phyloP scores from a whole-genome alignment of 2,113 vertebrate genomes.

The Arothron firmamentum region DNA sequence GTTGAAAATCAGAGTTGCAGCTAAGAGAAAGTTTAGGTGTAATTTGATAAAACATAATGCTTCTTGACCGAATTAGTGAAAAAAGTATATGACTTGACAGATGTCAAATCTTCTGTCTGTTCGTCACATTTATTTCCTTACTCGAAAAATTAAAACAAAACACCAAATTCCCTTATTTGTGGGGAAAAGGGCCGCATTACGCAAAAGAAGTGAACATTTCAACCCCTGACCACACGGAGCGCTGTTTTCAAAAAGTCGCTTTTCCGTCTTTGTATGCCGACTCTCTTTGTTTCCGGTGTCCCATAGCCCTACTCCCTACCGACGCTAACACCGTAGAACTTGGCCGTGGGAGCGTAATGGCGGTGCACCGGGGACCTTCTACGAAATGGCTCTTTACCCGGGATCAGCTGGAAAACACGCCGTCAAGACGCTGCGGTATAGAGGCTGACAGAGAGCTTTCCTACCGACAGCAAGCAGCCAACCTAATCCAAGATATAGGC shows the following conservation, averaged over 20 bases:
- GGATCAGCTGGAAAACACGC: constrained; percentile 91
- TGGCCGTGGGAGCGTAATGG: constrained; percentile 72
- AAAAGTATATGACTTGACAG: too few species aligned
- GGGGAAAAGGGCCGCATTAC: not conserved
- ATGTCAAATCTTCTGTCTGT: too few species aligned
- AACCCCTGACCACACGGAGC: constrained; percentile 7
- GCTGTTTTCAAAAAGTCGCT: constrained; percentile 1
- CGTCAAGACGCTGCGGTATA: constrained; percentile 89
- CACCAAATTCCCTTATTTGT: not conserved
- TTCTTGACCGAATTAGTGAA: too few species aligned
- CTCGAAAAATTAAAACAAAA: not conserved
- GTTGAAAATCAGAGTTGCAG: constrained; percentile 4
- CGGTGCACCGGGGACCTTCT: constrained; percentile 81
- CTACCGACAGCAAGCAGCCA: constrained; percentile 94
- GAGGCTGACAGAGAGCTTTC: constrained; percentile 95
- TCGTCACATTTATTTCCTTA: too few species aligned
- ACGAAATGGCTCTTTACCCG: constrained; percentile 96
- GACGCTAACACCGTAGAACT: constrained; percentile 56
- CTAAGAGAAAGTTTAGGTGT: too few species aligned
- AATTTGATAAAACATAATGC: too few species aligned
- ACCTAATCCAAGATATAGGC: constrained; percentile 95
- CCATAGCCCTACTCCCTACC: constrained; percentile 44
- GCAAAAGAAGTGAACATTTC: not conserved
- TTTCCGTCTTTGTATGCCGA: not conserved
- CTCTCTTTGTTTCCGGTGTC: constrained; percentile 45